Evolutionary conservation across 2,113 vertebrate species (phyloP), one percentile per base, ranked within the genome.

Genomic region (Procavia capensis): DNA sequence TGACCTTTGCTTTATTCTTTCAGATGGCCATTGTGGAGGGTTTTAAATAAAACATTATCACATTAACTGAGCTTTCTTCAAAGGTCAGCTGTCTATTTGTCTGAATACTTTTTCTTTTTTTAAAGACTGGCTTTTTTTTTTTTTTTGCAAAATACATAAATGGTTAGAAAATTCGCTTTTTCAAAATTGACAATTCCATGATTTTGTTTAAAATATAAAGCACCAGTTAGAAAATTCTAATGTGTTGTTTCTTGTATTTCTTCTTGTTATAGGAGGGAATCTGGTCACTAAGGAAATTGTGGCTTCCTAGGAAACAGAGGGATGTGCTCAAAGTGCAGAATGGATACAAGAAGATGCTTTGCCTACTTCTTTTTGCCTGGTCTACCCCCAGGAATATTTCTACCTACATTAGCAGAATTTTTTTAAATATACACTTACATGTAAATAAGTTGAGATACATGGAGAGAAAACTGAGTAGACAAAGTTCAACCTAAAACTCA

Each of bases 11-110:
- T 95, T 92, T 92, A 64, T 95, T 95, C 94, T 93, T 97, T 94
- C 68, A 74, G 50, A 90, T 86, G 75, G 85, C 88, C 74, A 93
- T 81, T 88, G 78, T 79, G 75, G 61, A 94, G 68, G 57, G 47
- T 88, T 95, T 97, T 96, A 94, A 93, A 94, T 93, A 96, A 95
- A 96, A 96, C 43, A 97, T 97, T 95, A 95, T 94, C 63, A 68
- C 43, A 94, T 94, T 96, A 96, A 91, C 88, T 87, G 88, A 94
- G 36, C 59, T 9, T 94, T 96, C 79, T 94, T 85, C 80, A 97
- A 97, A 97, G 91, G 95, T 97, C 95, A 97, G 31, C 45, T 95
- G 81, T 94, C 83, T 93, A 72, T 88, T 92, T 90, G 64, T 91
- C 76, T 90, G 41, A 97, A 89, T 64, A 78, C 61, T 20, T 93